Conservation (phyloP, 2,113 vertebrate species). For the Acrocephalus kingi region DNA sequence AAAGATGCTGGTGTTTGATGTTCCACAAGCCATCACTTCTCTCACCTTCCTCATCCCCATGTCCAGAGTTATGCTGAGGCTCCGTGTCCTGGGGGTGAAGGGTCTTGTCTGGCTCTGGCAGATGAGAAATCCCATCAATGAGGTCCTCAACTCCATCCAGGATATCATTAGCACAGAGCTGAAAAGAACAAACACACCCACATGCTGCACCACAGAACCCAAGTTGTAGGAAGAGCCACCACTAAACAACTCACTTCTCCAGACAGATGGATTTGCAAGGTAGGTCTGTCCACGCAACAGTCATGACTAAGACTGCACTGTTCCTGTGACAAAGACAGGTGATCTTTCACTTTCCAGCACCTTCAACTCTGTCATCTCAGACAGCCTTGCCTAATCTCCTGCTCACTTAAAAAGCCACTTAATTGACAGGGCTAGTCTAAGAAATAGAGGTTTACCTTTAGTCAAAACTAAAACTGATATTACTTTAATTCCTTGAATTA, state of each 20-base stretch:
- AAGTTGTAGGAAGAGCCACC: background rate
- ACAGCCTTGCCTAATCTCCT: background rate
- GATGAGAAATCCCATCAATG: conserved; percentile 88
- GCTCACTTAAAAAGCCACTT: background rate
- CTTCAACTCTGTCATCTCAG: background rate
- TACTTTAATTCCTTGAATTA: background rate
- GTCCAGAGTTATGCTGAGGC: conserved; percentile 75
- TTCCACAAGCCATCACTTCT: background rate
- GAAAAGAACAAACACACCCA: conserved; percentile 40
- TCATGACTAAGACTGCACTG: background rate
- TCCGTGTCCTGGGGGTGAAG: conserved; percentile 81
- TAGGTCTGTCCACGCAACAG: background rate
- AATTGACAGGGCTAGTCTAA: background rate
- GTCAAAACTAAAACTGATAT: background rate
- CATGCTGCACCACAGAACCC: background rate
- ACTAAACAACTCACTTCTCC: background rate
- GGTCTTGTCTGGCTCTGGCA: conserved; percentile 85
- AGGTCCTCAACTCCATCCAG: conserved; percentile 87
- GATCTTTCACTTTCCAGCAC: background rate
- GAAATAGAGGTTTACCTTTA: background rate
- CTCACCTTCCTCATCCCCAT: conserved; percentile 79
- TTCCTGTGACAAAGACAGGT: background rate
- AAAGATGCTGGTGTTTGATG: background rate
- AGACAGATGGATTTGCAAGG: background rate
- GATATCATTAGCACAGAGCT: conserved; percentile 92